phyloP scores from a whole-genome alignment of 2,113 vertebrate species.

The Laterallus jamaicensis region DNA sequence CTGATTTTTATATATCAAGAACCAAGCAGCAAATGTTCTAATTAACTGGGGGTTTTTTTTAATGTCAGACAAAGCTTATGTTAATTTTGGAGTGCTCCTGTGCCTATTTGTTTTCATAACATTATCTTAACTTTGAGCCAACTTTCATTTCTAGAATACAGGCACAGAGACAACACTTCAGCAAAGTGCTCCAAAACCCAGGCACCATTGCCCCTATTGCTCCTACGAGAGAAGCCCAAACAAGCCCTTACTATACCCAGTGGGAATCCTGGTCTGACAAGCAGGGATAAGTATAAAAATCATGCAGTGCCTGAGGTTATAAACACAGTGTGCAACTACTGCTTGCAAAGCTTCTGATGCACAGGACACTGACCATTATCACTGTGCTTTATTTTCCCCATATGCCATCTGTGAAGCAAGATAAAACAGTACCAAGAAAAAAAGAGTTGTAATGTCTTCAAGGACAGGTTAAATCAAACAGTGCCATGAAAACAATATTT shows the following conservation, averaged over 20 bases:
- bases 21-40: background rate
- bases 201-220: background rate
- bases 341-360: background rate
- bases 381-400: background rate
- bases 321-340: background rate
- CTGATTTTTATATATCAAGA: background rate
- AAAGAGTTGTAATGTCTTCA: slow-evolving; percentile 30
- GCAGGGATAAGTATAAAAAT: slow-evolving; percentile 23
- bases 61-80: background rate
- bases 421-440: slow-evolving; percentile 31
- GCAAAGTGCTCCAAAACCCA: background rate
- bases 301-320: slow-evolving; percentile 12
- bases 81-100: background rate
- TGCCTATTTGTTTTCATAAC: background rate
- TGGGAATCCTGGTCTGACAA: slow-evolving; percentile 12
- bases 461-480: slow-evolving; percentile 39
- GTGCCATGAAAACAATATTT: background rate
- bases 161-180: background rate
- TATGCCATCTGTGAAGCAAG: slow-evolving; percentile 29
- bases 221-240: background rate
- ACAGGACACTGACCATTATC: background rate
- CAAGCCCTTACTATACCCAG: background rate
- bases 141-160: background rate
- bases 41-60: background rate
- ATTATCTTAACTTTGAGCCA: background rate